Evolutionary conservation across 2,113 vertebrate genomes (phyloP), one percentile per base, ranked within the genome.

Genomic region (Ictidomys tridecemlineatus): DNA sequence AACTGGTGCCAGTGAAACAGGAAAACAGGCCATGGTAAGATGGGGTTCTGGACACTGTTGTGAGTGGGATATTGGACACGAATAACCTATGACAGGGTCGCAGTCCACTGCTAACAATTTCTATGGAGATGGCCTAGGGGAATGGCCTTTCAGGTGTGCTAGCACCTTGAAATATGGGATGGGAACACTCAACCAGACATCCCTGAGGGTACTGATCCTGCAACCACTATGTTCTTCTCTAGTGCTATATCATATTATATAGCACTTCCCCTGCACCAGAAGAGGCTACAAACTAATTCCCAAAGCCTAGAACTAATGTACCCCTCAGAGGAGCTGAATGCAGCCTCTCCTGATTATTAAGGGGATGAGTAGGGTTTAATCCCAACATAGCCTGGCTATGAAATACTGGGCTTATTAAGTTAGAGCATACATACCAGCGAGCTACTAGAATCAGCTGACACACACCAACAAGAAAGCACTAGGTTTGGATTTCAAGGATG

Each of bases 21-120:
- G 45, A 79, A 56, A 63, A 61, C 30, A 93, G 34, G 28, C 53
- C 37, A 32, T 34, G 14, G 18, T 61, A n/a, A 85, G 45, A n/a
- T 34, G 18, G 69, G 34, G 39, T 26, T 69, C 92, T 70, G 39
- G n/a, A 77, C 67, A 93, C 53, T 37, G 17, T 70, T 42, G 56
- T 82, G 78, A 70, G 5, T 26, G 2, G 6, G 4, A 8, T 53
- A 28, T 37, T 30, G 61, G 30, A 18, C 48, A 74, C 0, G 3
- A 39, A 85, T 4, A 78, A 37, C 48, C 24, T 14, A 11, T 72
- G 88, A 39, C 70, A 26, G n/a, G 30, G 70, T 9, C 6, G 63
- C 37, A 89, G n/a, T 34, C 56, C 76, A 63, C 51, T 78, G 70
- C 76, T 78, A 42, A 94, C 61, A 53, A 95, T 69, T 89, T 85